Evolutionary conservation across 2,113 vertebrate genomes (phyloP).

Genomic region (Vanacampus margaritifer): DNA sequence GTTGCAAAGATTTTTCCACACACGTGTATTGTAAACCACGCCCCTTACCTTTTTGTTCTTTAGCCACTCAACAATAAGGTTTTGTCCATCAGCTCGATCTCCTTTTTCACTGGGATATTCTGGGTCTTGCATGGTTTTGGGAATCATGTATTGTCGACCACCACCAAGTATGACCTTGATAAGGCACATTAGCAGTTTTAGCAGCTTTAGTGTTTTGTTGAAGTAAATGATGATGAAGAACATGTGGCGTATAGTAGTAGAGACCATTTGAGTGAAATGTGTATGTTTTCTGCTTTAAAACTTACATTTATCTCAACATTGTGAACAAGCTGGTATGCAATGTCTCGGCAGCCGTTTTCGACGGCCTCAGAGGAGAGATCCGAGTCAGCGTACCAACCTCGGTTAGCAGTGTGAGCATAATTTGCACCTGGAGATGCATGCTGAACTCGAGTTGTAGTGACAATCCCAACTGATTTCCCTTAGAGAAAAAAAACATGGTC

Average conservation of each 20-base stretch:
- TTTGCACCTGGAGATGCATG: constrained; percentile 74
- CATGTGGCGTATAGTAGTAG: not conserved
- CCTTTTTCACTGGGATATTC: constrained; percentile 57
- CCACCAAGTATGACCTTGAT: constrained; percentile 79
- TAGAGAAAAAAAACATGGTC: constrained; percentile 8
- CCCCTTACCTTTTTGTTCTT: constrained; percentile 60
- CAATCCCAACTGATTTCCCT: constrained; percentile 80
- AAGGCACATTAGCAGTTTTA: constrained; percentile 1
- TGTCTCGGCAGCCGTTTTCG: constrained; percentile 67
- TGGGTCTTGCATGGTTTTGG: constrained; percentile 46
- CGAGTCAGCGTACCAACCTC: constrained; percentile 74
- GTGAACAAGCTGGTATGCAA: constrained; percentile 72
- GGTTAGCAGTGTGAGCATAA: constrained; percentile 69
- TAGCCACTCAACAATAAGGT: constrained; percentile 70
- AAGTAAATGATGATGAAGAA: not conserved
- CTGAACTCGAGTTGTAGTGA: constrained; percentile 77
- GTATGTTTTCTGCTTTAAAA: not conserved
- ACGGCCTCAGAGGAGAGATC: constrained; percentile 48
- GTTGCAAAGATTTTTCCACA: not conserved
- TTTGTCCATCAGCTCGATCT: constrained; percentile 53
- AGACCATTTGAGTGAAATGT: not conserved
- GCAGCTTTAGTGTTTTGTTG: not conserved
- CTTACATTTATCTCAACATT: constrained; percentile 79
- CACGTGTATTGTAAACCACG: not conserved
- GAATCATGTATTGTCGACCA: constrained; percentile 76